Evolutionary conservation across 35 echinoderm and acorn worm genomes (phyloP), one percentile per base, ranked within the genome.

Genomic region (Ophioderma brevispina): DNA sequence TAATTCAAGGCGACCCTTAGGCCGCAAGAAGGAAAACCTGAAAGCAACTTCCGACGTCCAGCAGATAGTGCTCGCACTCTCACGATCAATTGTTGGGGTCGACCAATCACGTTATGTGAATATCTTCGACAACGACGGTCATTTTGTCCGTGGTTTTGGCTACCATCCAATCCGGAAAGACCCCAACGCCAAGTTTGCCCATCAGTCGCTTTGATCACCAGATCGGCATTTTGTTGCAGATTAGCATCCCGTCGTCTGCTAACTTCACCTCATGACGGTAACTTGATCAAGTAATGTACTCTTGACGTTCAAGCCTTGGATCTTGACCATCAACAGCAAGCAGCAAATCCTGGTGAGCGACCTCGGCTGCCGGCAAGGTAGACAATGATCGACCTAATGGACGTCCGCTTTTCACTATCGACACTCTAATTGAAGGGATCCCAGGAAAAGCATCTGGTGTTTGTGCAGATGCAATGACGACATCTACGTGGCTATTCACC

Each of bases 401-500:
- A 37, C 83, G 43, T 30, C 28, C 33, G 10, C 25, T 85, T 21
- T 85, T 85, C 50, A 3, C 46, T 33, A 36, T 85, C 52, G 46
- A 85, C 25, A 85, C 83, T 21, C n/a, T 64, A 55, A 63, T 59
- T 37, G 43, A 59, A 21, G 55, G 43, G 19, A 70, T 64, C 52
- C 83, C 31, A 35, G 83, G 35, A 23, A 64, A 85, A 8, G 83
- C 83, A 6, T 35, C 83, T 14, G 83, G 83, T 11, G 83, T 85
- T 13, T 85, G 83, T n/a, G 63, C 50, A 49, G 83, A 85, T 37
- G 35, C 50, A 64, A 52, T 21, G 83, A 59, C 13, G 83, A 85
- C 37, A 85, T 85, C 83, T 85, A 85, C 52, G 52, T 85, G 43
- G 83, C 83, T 25, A 33, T 85, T 10, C 83, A 85, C 23, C 35